These are phyloP conservation scores for Leptopilina boulardi DNA, from an alignment of 1,140 invertebrate species.

Conservation along the genomic window DNA sequence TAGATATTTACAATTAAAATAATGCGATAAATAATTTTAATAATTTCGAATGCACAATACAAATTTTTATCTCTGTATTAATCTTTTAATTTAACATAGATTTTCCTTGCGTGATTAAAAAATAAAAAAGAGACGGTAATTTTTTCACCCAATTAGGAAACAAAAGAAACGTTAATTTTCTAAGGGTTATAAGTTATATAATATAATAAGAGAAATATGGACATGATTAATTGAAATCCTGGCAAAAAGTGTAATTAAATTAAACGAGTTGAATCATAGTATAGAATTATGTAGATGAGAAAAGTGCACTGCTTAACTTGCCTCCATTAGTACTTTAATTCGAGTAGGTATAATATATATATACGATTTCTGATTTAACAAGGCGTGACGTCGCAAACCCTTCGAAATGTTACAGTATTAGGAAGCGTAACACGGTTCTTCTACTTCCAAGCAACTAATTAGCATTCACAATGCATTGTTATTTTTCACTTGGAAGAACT, in stretches of 20 bases:
- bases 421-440: conserved; percentile 46
- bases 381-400: conserved; percentile 49
- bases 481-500: conserved; percentile 62
- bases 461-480: conserved; percentile 66
- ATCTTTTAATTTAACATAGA: too few species aligned
- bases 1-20: neutral
- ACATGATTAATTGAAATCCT: conserved; percentile 5
- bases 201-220: neutral
- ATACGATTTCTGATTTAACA: conserved; percentile 47
- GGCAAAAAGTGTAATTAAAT: conserved; percentile 27
- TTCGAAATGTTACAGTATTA: conserved; percentile 50
- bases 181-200: neutral
- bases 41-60: neutral
- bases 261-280: conserved; percentile 17
- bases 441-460: conserved; percentile 63
- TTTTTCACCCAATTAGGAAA: neutral
- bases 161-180: neutral
- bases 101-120: neutral
- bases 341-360: neutral
- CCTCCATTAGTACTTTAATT: conserved; percentile 23
- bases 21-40: neutral
- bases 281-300: conserved; percentile 18
- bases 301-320: neutral
- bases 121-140: neutral
- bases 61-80: too few species aligned